These are phyloP conservation scores for Rhamphomyia laevipes DNA, from an alignment of 2,888 invertebrate genomes.

Conservation along the genomic window DNA sequence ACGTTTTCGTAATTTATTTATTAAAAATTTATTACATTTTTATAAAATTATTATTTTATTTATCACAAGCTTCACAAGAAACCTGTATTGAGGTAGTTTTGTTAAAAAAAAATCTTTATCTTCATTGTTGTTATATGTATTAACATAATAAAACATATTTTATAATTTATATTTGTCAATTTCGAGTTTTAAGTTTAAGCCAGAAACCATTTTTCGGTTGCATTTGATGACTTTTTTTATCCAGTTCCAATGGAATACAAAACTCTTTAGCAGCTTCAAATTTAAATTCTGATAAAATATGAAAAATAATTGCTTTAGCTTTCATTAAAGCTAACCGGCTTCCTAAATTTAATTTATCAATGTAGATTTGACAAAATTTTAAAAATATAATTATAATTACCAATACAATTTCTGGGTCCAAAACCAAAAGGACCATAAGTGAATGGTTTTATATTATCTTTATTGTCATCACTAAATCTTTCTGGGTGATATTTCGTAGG, in stretches of 20 bases:
- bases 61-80: too few relatives aligned
- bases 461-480: constrained; percentile 46
- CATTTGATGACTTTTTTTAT: constrained; percentile 20
- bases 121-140: too few relatives aligned
- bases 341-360: constrained; percentile 17
- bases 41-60: too few relatives aligned
- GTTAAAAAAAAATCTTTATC: too few relatives aligned
- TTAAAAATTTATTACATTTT: too few relatives aligned
- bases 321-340: constrained; percentile 33
- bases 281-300: constrained; percentile 26
- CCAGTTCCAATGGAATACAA: constrained; percentile 23
- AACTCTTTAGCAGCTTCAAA: constrained; percentile 24
- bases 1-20: too few relatives aligned
- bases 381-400: constrained; percentile 21
- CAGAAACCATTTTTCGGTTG: constrained; percentile 29
- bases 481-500: constrained; percentile 47
- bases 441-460: constrained; percentile 37
- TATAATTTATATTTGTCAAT: background rate
- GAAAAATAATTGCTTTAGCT: constrained; percentile 28
- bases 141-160: too few relatives aligned
- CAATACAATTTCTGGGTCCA: constrained; percentile 52
- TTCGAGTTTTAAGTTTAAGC: constrained; percentile 25
- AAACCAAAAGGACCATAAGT: constrained; percentile 44
- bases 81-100: too few relatives aligned
- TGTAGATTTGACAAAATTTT: background rate